Evolutionary conservation across 2,888 invertebrate species (phyloP), one percentile per base, ranked within the genome.

Genomic region (Leptopterna dolabrata): DNA sequence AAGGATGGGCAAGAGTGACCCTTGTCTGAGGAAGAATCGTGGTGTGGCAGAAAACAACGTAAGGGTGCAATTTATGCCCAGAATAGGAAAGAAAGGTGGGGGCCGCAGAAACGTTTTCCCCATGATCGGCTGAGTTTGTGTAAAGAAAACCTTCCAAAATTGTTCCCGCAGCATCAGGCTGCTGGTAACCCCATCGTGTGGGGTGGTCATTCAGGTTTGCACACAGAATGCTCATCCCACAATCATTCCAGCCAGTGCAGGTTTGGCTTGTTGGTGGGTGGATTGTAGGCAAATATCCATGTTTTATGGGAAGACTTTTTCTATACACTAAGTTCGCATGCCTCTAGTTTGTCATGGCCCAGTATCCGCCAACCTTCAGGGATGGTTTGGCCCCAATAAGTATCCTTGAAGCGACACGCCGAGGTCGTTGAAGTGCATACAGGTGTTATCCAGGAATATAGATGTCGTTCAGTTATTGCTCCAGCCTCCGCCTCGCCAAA

Each of bases 341-440:
- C 76, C 16, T 76, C 76, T 4, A 76, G 76, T 29, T 36, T 76
- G 36, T 76, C 76, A n/a, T n/a, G n/a, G 16, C 19, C 73, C 73
- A 13, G 14, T 14, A 14, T 73, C n/a, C n/a, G n/a, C 13, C 24
- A 19, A 73, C 13, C 16, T 73, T 13, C 24, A 73, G 13, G 13
- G 24, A 14, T 24, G 73, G 19, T 19, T 73, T 73, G 13, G 73
- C 73, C 16, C 14, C 73, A 14, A 73, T 73, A 14, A 73, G 13
- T 14, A 73, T 24, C 13, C 73, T 19, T 16, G 73, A 73, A 14
- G 73, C 14, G 73, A 14, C 14, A 13, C 19, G 24, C 24, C 73
- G 16, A 13, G 14, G 16, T 73, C 73, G 13, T 14, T 14, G 73
- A 24, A 73, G 24, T 16, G 19, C 24, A 19, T 73, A 73, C 14